Conservation (phyloP, 2,888 invertebrate species). For the Cactoblastis cactorum region DNA sequence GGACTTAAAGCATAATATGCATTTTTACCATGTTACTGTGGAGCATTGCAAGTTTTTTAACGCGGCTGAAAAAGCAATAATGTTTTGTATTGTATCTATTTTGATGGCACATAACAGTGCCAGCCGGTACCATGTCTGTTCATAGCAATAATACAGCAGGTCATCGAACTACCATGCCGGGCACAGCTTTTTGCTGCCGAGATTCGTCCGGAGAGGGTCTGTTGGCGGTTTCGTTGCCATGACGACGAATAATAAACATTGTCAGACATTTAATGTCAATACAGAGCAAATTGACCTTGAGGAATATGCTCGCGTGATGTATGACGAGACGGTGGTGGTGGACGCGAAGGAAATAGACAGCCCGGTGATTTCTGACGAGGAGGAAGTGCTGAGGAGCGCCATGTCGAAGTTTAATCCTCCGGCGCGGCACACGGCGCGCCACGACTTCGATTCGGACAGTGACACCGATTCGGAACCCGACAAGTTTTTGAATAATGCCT, state of each 20-base stretch:
- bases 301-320: conserved; percentile 60
- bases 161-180: conserved; percentile 18
- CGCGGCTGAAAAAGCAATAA: not conserved
- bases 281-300: conserved; percentile 25
- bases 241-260: conserved; percentile 71
- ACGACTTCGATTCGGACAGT: conserved; percentile 69
- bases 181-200: conserved; percentile 36
- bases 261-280: conserved; percentile 52
- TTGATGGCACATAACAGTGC: conserved; percentile 24
- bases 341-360: conserved; percentile 80
- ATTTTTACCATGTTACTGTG: no score
- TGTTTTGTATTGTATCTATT: not conserved
- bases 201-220: conserved; percentile 39
- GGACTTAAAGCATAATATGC: no score
- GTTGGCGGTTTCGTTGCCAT: conserved; percentile 46
- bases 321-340: conserved; percentile 80
- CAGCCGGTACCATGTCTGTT: conserved; percentile 33
- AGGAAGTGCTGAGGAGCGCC: conserved; percentile 45
- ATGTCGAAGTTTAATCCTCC: conserved; percentile 73
- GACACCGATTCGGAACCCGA: conserved; percentile 60
- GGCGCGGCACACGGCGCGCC: conserved; percentile 59
- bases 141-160: conserved; percentile 26
- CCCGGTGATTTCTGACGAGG: conserved; percentile 51
- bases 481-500: conserved; percentile 48
- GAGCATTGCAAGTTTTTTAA: not conserved